These are phyloP conservation scores for Elysia crispata DNA, from an alignment of 2,888 invertebrate species.

Conservation along the genomic window DNA sequence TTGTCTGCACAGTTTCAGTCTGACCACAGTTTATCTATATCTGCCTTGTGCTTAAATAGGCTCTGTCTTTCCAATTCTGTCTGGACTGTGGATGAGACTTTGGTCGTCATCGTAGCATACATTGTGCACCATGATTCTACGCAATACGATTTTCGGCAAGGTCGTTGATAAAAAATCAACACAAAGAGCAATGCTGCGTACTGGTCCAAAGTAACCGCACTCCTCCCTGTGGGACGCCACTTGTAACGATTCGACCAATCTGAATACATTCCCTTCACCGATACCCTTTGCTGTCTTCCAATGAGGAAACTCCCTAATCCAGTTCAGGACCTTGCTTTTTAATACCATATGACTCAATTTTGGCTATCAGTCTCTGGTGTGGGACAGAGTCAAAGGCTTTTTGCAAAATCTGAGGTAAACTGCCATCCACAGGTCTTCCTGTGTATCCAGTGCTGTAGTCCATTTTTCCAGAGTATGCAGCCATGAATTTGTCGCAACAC, in stretches of 20 bases:
- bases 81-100: constrained; percentile 21
- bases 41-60: constrained; percentile 2
- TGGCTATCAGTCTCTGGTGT: constrained; percentile 28
- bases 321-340: constrained; percentile 10
- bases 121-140: constrained; percentile 17
- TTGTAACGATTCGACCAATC: too few species aligned
- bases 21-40: constrained; percentile 29
- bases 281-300: constrained; percentile 25
- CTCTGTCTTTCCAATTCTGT: neutral
- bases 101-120: constrained; percentile 49
- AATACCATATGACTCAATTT: constrained; percentile 22
- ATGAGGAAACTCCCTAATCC: constrained; percentile 14
- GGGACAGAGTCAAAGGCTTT: constrained; percentile 40
- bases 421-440: constrained; percentile 14
- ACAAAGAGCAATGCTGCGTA: too few species aligned
- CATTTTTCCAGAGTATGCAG: constrained; percentile 24
- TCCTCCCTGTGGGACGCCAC: constrained; percentile 43
- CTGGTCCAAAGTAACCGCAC: constrained; percentile 15
- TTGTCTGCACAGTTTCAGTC: constrained; percentile 40
- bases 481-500: constrained; percentile 11
- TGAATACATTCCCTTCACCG: too few species aligned
- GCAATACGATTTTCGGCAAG: constrained; percentile 34
- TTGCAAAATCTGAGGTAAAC: neutral
- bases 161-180: constrained; percentile 48
- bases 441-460: constrained; percentile 20